phyloP scores from a whole-genome alignment of 2,888 invertebrate genomes.

The Drosophila cracens region DNA sequence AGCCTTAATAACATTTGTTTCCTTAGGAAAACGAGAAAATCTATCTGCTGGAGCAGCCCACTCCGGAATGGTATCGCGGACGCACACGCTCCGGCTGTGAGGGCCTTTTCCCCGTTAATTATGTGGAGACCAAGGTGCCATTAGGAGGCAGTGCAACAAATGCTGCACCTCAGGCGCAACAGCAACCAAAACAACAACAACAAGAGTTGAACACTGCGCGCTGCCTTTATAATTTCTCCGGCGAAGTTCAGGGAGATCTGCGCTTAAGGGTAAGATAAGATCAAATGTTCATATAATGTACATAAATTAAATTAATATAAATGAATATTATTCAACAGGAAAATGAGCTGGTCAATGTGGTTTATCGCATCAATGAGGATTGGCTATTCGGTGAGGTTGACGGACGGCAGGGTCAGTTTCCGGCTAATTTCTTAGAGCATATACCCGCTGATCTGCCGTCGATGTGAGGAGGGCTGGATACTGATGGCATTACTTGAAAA shows the following conservation, averaged over 20 bases:
- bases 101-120: slow-evolving; percentile 93
- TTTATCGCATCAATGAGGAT: slow-evolving; percentile 89
- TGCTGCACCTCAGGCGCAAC: slow-evolving; percentile 23
- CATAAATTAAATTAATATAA: background rate
- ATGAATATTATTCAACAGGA: slow-evolving; percentile 83
- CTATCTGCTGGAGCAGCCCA: slow-evolving; percentile 89
- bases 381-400: slow-evolving; percentile 92
- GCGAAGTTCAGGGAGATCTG: slow-evolving; percentile 87
- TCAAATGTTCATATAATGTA: background rate
- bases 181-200: slow-evolving; percentile 9
- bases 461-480: slow-evolving; percentile 36
- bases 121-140: slow-evolving; percentile 91
- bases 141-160: slow-evolving; percentile 83
- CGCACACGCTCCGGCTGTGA: slow-evolving; percentile 88
- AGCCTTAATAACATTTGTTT: background rate
- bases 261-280: slow-evolving; percentile 85
- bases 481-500: slow-evolving; percentile 6
- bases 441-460: slow-evolving; percentile 85
- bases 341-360: slow-evolving; percentile 88
- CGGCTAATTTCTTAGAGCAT: slow-evolving; percentile 90
- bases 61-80: slow-evolving; percentile 93
- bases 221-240: slow-evolving; percentile 90
- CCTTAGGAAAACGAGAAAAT: slow-evolving; percentile 90
- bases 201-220: slow-evolving; percentile 82
- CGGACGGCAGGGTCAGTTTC: slow-evolving; percentile 91